Evolutionary conservation across 2,888 invertebrate genomes (phyloP).

Genomic region (Cerceris rybyensis): DNA sequence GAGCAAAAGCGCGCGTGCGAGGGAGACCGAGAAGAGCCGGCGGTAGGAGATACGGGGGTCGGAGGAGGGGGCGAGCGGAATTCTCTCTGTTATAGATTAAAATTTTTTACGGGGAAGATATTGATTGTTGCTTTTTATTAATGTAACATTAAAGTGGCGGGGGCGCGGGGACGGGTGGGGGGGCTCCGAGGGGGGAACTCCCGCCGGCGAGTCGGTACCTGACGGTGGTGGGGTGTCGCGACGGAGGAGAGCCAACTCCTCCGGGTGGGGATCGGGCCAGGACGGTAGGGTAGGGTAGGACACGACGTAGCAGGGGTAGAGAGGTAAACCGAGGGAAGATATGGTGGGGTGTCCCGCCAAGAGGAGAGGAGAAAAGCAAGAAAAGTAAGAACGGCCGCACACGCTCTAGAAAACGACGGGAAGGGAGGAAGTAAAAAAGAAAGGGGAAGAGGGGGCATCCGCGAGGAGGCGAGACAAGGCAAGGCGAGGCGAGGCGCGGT

Average conservation of each 20-base stretch:
- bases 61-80: slow-evolving; percentile 49
- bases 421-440: slow-evolving; percentile 64
- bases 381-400: slow-evolving; percentile 58
- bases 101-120: slow-evolving; percentile 81
- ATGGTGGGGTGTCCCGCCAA: slow-evolving; percentile 37
- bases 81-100: slow-evolving; percentile 79
- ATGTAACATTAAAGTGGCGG: slow-evolving; percentile 81
- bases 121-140: slow-evolving; percentile 82
- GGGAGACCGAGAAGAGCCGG: slow-evolving; percentile 21
- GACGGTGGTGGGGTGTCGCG: slow-evolving; percentile 22
- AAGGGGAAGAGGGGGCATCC: slow-evolving; percentile 44
- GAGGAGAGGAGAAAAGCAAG: slow-evolving; percentile 52
- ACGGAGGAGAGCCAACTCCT: slow-evolving; percentile 44
- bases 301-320: slow-evolving; percentile 40
- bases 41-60: slow-evolving; percentile 39
- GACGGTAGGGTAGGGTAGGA: slow-evolving; percentile 42
- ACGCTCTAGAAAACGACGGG: slow-evolving; percentile 63
- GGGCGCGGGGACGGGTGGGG: slow-evolving; percentile 55
- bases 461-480: slow-evolving; percentile 39
- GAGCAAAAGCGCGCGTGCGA: slow-evolving; percentile 16
- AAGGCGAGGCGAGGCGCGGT: slow-evolving; percentile 37
- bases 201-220: slow-evolving; percentile 49
- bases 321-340: slow-evolving; percentile 47
- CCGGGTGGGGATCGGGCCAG: slow-evolving; percentile 52
- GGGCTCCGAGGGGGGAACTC: slow-evolving; percentile 45